Percentiles rank a stretch among this genome's conserved stretches.
Conservation (phyloP, 2,113 vertebrate species). For the Pteronura brasiliensis region DNA sequence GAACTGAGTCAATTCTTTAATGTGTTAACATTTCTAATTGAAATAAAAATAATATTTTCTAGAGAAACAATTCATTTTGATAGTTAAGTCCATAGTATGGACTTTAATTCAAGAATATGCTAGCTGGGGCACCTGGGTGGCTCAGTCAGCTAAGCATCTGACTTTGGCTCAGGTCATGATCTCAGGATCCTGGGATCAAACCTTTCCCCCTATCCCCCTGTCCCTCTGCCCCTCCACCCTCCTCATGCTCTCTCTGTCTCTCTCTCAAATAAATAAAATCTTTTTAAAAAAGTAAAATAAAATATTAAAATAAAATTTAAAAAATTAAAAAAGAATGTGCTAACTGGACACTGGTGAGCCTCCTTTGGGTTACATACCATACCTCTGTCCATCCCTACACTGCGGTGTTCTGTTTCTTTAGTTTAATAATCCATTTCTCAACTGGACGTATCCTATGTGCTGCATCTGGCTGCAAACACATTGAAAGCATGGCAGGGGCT, state of each 20-base stretch:
- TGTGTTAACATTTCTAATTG: neutral
- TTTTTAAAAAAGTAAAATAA: neutral
- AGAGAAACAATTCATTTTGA: slow-evolving; percentile 1
- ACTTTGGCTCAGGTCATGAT: no score
- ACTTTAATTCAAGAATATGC: neutral
- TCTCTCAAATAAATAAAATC: neutral
- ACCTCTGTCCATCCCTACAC: neutral
- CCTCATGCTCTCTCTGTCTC: no score
- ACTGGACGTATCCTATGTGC: neutral
- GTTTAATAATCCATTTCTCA: neutral
- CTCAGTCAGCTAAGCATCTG: neutral
- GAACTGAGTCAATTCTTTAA: neutral
- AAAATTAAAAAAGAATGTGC: neutral
- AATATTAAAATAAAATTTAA: neutral
- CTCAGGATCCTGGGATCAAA: no score
- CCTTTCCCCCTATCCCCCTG: no score
- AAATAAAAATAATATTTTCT: neutral
- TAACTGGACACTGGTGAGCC: neutral
- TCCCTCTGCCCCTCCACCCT: neutral
- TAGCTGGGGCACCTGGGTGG: neutral
- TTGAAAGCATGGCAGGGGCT: neutral
- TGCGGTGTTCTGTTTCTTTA: neutral
- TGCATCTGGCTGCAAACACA: neutral
- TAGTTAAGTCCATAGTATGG: neutral
- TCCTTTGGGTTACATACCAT: neutral